phyloP scores from a whole-genome alignment of 2,888 invertebrate species.

The Apamea crenata region DNA sequence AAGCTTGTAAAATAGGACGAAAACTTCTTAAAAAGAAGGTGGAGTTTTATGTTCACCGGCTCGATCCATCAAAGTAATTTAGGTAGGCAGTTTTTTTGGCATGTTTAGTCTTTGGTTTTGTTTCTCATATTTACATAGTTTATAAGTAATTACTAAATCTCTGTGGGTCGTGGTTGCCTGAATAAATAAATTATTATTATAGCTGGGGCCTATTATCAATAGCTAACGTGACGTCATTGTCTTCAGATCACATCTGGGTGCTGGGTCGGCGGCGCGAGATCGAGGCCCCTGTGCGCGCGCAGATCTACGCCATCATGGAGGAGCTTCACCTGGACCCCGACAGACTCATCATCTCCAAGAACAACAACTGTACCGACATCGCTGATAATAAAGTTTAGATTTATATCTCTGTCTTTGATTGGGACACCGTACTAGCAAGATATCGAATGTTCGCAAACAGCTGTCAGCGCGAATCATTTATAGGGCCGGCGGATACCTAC shows the following conservation, averaged over 20 bases:
- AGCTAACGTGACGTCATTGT: not conserved
- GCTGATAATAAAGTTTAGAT: constrained; percentile 56
- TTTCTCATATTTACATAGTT: not conserved
- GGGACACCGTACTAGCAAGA: no score
- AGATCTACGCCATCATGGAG: constrained; percentile 92
- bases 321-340: constrained; percentile 92
- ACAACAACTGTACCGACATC: constrained; percentile 90
- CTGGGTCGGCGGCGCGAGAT: constrained; percentile 92
- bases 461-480: not conserved
- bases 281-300: constrained; percentile 91
- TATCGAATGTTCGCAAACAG: not conserved
- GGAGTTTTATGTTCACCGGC: not conserved
- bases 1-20: not conserved
- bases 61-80: not conserved
- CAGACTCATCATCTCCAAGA: constrained; percentile 93
- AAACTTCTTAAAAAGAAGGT: not conserved
- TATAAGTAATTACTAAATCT: not conserved
- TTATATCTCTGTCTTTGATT: constrained; percentile 29
- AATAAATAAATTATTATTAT: not conserved
- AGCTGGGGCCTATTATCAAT: not conserved
- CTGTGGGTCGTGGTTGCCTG: not conserved
- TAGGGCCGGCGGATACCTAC: not conserved
- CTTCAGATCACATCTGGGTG: constrained; percentile 93
- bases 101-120: not conserved
- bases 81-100: not conserved